Evolutionary conservation across 2,113 vertebrate species (phyloP).

Genomic region (Willisornis vidua): DNA sequence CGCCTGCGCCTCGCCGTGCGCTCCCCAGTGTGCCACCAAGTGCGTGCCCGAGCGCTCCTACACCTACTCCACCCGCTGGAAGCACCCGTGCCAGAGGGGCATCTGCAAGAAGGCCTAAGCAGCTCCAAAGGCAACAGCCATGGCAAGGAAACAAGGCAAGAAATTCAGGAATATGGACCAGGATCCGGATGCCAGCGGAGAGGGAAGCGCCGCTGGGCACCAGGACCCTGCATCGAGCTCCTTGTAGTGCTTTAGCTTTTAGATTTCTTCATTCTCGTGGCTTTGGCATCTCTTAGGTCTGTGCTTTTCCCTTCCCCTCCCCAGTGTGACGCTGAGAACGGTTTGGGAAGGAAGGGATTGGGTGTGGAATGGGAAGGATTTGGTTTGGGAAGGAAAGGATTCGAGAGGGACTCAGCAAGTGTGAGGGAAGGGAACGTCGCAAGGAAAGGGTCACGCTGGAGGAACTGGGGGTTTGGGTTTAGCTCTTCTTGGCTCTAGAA

Average conservation of each 20-base stretch:
- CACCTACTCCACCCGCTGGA: constrained; percentile 60
- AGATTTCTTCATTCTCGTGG: constrained; percentile 18
- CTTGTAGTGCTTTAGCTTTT: constrained; percentile 38
- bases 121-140: neutral
- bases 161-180: neutral
- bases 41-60: constrained; percentile 21
- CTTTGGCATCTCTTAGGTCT: neutral
- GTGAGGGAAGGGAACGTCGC: neutral
- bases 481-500: constrained; percentile 17
- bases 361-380: neutral
- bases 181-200: neutral
- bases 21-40: neutral
- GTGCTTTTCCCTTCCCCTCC: neutral
- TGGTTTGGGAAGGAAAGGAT: neutral
- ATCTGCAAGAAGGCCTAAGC: constrained; percentile 40
- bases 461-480: neutral
- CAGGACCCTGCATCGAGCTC: neutral
- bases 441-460: neutral
- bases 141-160: neutral
- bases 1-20: neutral
- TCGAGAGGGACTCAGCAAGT: neutral
- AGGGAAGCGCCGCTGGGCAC: neutral
- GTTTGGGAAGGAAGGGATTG: neutral
- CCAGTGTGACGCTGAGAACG: neutral
- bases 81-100: constrained; percentile 46